Base-by-base conservation (phyloP, 2,797 vertebrate species). In the Xenops minutus region DNA sequence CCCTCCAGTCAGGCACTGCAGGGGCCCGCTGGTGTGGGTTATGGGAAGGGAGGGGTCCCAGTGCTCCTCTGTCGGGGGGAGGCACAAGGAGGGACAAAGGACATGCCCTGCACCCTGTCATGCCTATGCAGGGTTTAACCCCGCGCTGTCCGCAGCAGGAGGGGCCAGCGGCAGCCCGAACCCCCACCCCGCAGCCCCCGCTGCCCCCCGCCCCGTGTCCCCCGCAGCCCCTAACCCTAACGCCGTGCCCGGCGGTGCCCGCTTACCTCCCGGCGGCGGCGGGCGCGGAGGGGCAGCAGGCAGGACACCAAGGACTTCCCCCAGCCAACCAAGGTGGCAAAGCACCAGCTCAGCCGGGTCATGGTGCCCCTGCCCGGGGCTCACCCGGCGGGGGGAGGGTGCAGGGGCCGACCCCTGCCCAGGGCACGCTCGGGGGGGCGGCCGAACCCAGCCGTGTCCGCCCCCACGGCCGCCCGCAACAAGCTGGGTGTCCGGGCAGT, bases 301-400 rank as follows among this genome's bases (percentile, higher is more conserved):
- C 99, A 99, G 71, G 97, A 98, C 95, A 99, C 98, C 82, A 99
- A 92, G 90, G 98, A 98, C 97, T 98, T 99, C 41, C 98, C 98
- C 99, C 99, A 99, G 95, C 97, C 98, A 97, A 99, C 96, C 94
- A 99, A 93, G 22, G 98, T 97, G 52, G 98, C 95, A 73, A 99
- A 98, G 97, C 99, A 99, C 98, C 99, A 99, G 96, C 98, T 96
- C 81, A 98, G 96, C 80, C 98, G 97, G 85, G 98, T 98, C 99
- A 99, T 99, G 93, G 61, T 93, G 95, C 76, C 92, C 94, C 94
- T 79, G 61, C n/a, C 56, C 73, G 48, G 76, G 92, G 91, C 55
- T 85, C 64, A 80, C 51, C 51, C 17, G 36, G 63, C n/a, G 24
- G 11, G 26, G 14, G 11, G 30, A 54, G 13, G 32, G 12, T 13